Evolutionary conservation across 2,113 vertebrate species (phyloP), one percentile per base, ranked within the genome.

Genomic region (Gadus macrocephalus): DNA sequence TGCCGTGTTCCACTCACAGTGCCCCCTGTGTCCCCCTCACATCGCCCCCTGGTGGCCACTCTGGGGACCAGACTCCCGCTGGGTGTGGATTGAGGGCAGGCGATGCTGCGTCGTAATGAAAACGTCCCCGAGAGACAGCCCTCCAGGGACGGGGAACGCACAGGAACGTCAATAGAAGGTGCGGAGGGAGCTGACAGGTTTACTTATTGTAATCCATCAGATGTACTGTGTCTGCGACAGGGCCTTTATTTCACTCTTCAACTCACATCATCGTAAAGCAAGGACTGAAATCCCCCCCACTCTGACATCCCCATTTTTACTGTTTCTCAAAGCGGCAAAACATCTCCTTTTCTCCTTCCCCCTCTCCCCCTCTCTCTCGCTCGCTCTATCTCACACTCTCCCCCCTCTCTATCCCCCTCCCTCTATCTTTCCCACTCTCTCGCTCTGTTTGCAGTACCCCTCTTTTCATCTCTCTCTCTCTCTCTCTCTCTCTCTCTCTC

Each of bases 11-110:
- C 64, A 81, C 75, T 81, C 70, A 72, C 80, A 69, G 42, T 0
- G 8, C 2, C 42, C 72, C 53, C 31, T 15, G 64, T 22, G 82
- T 68, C 15, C 66, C 64, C 82, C 75, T 81, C 70, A 72, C 80
- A 69, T 63, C 80, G 85, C 86, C 86, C 83, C 83, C 89, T 91
- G 84, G 88, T 8, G 88, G 90, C 68, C 19, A n/a, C 56, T 25
- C 38, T 61, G 74, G 72, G 81, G 67, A 53, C 64, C 27, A 85
- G 69, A 9, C 56, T 8, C 35, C 27, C 69, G 15, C 17, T 17
- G 11, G 9, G 7, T 49, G 42, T 49, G 42, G 42, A 49, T 49
- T 49, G 42, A 5, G 42, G 9, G 42, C 42, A 19, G 67, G 56
- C 62, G 16, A 72, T 60, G n/a, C 0, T 60, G 61, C 31, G 11